Conservation (phyloP, 2,797 vertebrate genomes). For the Philypnodon macrostomus region DNA sequence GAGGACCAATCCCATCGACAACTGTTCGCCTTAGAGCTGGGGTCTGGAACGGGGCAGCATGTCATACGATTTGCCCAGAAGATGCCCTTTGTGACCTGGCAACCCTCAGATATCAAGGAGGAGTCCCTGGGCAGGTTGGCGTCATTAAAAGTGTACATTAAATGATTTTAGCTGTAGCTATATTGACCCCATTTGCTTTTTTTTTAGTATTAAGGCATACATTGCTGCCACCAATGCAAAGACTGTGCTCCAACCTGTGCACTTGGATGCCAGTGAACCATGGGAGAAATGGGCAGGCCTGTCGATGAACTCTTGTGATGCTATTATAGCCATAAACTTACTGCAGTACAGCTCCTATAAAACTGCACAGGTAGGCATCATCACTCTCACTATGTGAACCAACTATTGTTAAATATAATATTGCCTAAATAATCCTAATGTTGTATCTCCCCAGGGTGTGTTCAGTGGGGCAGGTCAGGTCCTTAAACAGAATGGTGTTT, state of each 20-base stretch:
- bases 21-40: slow-evolving; percentile 71
- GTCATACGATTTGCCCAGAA: slow-evolving; percentile 73
- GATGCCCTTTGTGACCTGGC: slow-evolving; percentile 75
- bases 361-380: slow-evolving; percentile 63
- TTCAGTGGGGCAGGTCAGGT: slow-evolving; percentile 73
- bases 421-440: background rate
- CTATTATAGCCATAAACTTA: slow-evolving; percentile 72
- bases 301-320: slow-evolving; percentile 59
- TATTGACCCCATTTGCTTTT: too few relatives aligned
- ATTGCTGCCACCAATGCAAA: slow-evolving; percentile 66
- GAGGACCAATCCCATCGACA: slow-evolving; percentile 66
- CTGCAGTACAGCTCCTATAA: slow-evolving; percentile 74
- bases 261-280: slow-evolving; percentile 69
- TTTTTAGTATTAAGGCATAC: slow-evolving; percentile 73
- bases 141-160: background rate
- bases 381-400: background rate
- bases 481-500: slow-evolving; percentile 69
- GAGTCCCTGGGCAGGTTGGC: slow-evolving; percentile 63
- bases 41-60: slow-evolving; percentile 78
- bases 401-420: too few relatives aligned
- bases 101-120: slow-evolving; percentile 73
- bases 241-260: slow-evolving; percentile 69
- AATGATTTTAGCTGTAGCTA: too few relatives aligned
- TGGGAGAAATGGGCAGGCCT: slow-evolving; percentile 77
- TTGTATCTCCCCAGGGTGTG: slow-evolving; percentile 54